Conservation (phyloP, 2,113 vertebrate species). For the Crotalus viridis region DNA sequence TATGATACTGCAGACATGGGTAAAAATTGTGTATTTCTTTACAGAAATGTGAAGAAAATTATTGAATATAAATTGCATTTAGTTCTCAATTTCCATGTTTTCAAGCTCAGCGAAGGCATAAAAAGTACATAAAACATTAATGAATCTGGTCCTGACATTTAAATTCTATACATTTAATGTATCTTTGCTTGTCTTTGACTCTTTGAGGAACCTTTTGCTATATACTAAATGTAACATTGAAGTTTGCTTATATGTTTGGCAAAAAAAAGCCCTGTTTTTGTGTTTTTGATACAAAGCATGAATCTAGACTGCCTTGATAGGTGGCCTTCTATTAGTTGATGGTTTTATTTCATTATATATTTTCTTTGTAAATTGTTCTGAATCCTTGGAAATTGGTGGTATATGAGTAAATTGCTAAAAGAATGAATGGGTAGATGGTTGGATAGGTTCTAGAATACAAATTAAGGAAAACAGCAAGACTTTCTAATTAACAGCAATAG, state of each 20-base stretch:
- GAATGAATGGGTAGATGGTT: neutral
- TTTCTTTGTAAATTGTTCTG: neutral
- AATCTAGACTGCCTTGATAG: neutral
- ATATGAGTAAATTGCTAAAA: neutral
- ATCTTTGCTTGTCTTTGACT: conserved; percentile 52
- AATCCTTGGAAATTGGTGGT: neutral
- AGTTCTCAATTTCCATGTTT: conserved; percentile 19
- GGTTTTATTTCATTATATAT: neutral
- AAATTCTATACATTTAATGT: conserved; percentile 45
- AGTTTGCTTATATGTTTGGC: conserved; percentile 32
- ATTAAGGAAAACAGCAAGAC: neutral
- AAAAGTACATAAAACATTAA: conserved; percentile 19
- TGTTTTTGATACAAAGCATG: neutral
- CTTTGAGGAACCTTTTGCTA: conserved; percentile 50
- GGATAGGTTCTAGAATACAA: neutral
- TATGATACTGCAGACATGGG: neutral
- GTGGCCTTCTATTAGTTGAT: neutral
- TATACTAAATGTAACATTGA: conserved; percentile 40
- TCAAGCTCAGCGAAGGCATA: neutral
- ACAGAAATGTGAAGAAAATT: conserved; percentile 17
- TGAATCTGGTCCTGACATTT: conserved; percentile 35
- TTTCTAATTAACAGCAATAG: neutral
- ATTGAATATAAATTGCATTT: conserved; percentile 30
- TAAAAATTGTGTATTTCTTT: conserved; percentile 24
- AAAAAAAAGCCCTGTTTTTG: neutral